These are phyloP conservation scores for Fistularia tabacaria DNA, from an alignment of 2,797 vertebrate species.

Conservation along the genomic window DNA sequence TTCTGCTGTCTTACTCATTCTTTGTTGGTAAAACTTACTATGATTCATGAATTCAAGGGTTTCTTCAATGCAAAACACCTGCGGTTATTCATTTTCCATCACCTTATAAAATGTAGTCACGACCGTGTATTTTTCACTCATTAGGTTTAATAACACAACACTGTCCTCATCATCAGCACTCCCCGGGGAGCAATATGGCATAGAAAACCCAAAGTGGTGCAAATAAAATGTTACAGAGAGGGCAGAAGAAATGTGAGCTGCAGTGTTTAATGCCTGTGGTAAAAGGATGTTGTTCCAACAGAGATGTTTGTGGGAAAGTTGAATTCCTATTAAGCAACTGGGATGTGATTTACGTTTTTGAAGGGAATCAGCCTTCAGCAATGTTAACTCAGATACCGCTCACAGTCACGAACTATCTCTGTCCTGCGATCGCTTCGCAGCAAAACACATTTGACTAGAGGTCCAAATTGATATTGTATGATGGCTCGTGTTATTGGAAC, in stretches of 20 bases:
- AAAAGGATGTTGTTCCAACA: conserved; percentile 50
- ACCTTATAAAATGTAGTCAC: conserved; percentile 49
- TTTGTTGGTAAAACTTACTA: too few species aligned
- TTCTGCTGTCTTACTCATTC: too few species aligned
- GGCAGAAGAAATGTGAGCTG: conserved; percentile 55
- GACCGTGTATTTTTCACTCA: conserved; percentile 44
- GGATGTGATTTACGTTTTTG: conserved; percentile 35
- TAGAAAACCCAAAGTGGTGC: conserved; percentile 33
- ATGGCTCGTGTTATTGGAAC: too few species aligned
- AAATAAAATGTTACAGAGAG: conserved; percentile 59
- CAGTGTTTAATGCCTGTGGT: conserved; percentile 60
- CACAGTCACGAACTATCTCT: conserved; percentile 42
- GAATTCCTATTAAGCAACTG: conserved; percentile 61
- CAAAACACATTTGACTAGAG: too few species aligned
- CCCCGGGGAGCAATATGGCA: conserved; percentile 39
- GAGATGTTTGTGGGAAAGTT: conserved; percentile 56
- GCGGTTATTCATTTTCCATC: neutral
- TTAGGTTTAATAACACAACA: conserved; percentile 34
- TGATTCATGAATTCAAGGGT: too few species aligned
- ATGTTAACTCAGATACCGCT: conserved; percentile 35
- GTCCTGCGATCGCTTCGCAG: too few species aligned
- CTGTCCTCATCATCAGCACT: conserved; percentile 27
- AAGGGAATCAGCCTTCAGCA: conserved; percentile 33
- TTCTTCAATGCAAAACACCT: too few species aligned
- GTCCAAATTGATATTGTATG: conserved; percentile 50